These are phyloP conservation scores for Rattus rattus DNA, from an alignment of 2,113 vertebrate species.

Conservation along the genomic window DNA sequence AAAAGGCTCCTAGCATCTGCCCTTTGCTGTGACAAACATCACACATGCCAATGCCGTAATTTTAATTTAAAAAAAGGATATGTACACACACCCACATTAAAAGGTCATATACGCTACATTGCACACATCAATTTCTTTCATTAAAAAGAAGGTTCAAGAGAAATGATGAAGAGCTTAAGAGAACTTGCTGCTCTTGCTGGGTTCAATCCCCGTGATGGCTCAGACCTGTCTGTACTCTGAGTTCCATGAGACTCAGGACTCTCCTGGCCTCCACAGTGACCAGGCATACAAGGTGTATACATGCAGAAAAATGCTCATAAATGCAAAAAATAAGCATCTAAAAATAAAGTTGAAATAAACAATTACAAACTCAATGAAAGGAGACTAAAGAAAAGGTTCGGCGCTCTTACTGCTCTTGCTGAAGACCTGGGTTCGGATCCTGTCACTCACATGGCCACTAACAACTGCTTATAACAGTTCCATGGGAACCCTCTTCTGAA, in stretches of 20 bases:
- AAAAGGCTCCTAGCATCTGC: not conserved
- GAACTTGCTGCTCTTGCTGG: not conserved
- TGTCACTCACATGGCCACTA: not conserved
- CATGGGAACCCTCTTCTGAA: not conserved
- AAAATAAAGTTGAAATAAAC: not conserved
- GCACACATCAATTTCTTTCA: not conserved
- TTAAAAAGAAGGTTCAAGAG: not conserved
- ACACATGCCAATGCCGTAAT: not conserved
- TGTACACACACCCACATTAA: not conserved
- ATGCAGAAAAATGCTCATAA: not conserved
- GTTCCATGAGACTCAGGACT: not conserved
- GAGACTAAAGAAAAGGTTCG: not conserved
- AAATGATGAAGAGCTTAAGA: not conserved
- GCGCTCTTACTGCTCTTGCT: not conserved
- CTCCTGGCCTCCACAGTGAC: not conserved
- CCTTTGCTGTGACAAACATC: not conserved
- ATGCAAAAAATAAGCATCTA: not conserved
- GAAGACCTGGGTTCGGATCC: not conserved
- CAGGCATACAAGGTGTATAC: not conserved
- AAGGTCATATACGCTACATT: not conserved
- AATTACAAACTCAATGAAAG: not conserved
- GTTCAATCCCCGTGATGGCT: not conserved
- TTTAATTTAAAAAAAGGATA: too few relatives aligned
- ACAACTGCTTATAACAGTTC: not conserved
- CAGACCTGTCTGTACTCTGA: not conserved